These are phyloP conservation scores for Orgyia antiqua DNA, from an alignment of 2,888 invertebrate genomes.

Conservation along the genomic window DNA sequence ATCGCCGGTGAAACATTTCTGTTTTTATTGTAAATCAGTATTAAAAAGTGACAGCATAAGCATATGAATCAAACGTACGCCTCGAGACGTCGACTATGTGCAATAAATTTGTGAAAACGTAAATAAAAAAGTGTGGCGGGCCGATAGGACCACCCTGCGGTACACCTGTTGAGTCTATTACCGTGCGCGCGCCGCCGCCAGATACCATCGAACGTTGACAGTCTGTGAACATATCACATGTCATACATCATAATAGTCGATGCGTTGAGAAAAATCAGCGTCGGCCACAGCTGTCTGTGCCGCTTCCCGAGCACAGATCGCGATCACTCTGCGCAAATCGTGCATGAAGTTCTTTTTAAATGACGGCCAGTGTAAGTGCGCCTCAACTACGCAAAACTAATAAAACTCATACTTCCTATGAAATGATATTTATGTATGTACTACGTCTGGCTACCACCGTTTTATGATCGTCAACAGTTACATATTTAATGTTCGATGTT, in stretches of 20 bases:
- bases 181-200: conserved; percentile 40
- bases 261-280: conserved; percentile 63
- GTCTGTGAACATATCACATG: conserved; percentile 38
- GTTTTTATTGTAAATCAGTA: conserved; percentile 78
- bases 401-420: conserved; percentile 63
- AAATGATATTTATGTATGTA: conserved; percentile 66
- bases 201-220: conserved; percentile 52
- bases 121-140: conserved; percentile 60
- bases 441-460: conserved; percentile 67
- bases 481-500: conserved; percentile 77
- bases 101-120: conserved; percentile 70
- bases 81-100: conserved; percentile 67
- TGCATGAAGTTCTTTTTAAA: conserved; percentile 59
- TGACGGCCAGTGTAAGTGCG: conserved; percentile 46
- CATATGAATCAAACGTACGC: conserved; percentile 71
- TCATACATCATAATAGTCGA: conserved; percentile 59
- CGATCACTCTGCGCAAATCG: conserved; percentile 58
- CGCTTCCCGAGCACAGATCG: conserved; percentile 21
- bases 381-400: conserved; percentile 52
- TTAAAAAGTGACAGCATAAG: conserved; percentile 74
- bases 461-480: conserved; percentile 76
- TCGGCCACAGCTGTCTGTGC: conserved; percentile 15
- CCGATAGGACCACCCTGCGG: conserved; percentile 66
- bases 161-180: conserved; percentile 74
- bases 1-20: conserved; percentile 71